Percentiles rank a stretch among this genome's conserved stretches.
Conservation (phyloP, 2,797 vertebrate genomes). For the Choloepus didactylus region DNA sequence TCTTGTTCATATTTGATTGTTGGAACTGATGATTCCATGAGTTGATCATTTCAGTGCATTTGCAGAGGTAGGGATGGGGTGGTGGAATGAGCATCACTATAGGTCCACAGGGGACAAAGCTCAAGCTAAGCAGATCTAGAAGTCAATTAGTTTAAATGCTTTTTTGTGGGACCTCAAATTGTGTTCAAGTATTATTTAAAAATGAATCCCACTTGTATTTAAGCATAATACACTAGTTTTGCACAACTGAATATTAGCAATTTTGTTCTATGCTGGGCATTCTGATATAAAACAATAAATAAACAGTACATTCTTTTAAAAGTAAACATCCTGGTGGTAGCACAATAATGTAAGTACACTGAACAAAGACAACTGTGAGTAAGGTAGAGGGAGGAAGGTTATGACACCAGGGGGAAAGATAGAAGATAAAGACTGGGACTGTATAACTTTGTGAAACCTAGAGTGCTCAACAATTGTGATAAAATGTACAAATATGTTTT, state of each 20-base stretch:
- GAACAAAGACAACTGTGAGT: too few species aligned
- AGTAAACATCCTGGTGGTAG: too few species aligned
- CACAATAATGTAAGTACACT: too few species aligned
- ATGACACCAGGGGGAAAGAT: too few species aligned
- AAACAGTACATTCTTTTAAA: background rate
- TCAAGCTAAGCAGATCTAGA: background rate
- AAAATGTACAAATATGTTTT: too few species aligned
- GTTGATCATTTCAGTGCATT: background rate
- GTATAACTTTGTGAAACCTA: too few species aligned
- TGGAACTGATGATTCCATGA: background rate
- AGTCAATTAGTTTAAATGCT: background rate
- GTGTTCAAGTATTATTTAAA: background rate
- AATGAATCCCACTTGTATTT: conserved; percentile 7
- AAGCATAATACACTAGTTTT: background rate
- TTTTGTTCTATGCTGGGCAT: background rate
- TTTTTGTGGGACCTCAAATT: background rate
- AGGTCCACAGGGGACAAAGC: background rate
- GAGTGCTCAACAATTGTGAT: too few species aligned
- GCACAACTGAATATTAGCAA: background rate
- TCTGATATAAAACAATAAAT: background rate
- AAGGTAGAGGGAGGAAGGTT: too few species aligned
- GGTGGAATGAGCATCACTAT: background rate
- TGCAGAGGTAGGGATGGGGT: too few species aligned
- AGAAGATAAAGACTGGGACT: too few species aligned
- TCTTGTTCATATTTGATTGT: too few species aligned